phyloP scores from a whole-genome alignment of 2,888 invertebrate species.

The Oligia fasciuncula region DNA sequence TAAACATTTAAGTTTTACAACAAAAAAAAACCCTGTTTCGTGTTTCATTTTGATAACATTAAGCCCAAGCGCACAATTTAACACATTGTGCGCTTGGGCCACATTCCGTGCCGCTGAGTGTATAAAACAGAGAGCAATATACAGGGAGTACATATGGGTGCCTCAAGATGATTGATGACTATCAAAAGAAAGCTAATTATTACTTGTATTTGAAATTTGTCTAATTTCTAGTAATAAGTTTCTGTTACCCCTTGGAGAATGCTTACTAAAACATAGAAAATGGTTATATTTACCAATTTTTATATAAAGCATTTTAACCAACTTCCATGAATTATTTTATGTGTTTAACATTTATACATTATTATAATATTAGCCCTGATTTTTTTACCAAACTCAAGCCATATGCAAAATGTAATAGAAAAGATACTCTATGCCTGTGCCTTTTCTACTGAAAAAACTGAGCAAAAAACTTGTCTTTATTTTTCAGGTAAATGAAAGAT shows the following conservation, averaged over 20 bases:
- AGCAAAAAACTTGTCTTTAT: background rate
- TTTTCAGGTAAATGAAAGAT: slow-evolving; percentile 73
- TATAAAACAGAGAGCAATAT: no score
- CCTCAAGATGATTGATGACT: background rate
- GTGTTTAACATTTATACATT: background rate
- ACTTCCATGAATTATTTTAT: background rate
- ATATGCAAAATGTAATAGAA: background rate
- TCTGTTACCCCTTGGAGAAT: background rate
- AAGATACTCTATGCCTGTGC: background rate
- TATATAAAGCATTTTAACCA: background rate
- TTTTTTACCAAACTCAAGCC: background rate
- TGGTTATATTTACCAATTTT: background rate
- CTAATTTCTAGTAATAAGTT: background rate
- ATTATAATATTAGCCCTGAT: background rate
- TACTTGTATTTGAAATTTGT: background rate
- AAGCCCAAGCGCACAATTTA: background rate
- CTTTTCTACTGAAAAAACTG: background rate
- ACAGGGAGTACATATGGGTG: background rate
- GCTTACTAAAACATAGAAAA: background rate
- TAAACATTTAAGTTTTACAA: background rate
- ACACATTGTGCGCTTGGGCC: background rate
- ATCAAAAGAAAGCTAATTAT: background rate
- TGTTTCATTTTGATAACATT: background rate
- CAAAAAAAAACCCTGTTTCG: background rate
- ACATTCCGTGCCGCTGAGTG: background rate